These are phyloP conservation scores for Rugalucina vietnamica DNA, from an alignment of 2,888 invertebrate species.

Conservation along the genomic window DNA sequence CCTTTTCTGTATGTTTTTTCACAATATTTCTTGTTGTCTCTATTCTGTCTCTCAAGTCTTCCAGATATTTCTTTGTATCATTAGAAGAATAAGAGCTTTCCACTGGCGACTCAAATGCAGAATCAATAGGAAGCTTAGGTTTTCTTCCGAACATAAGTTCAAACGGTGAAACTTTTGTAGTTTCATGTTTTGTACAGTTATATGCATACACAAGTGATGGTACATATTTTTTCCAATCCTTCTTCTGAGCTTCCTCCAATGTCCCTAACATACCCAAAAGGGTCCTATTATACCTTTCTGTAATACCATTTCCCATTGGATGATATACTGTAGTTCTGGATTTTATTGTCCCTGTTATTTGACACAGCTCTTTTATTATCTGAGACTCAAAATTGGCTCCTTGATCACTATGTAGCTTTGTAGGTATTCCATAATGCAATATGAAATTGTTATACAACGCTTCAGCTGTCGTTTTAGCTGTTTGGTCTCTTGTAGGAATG, in stretches of 20 bases:
- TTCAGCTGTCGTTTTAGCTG: constrained; percentile 51
- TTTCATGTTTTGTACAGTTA: constrained; percentile 41
- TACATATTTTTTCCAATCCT: constrained; percentile 48
- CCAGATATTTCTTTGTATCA: background rate
- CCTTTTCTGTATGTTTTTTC: background rate
- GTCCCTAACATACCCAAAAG: constrained; percentile 42
- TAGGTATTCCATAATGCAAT: constrained; percentile 47
- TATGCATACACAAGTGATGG: constrained; percentile 37
- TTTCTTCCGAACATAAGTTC: constrained; percentile 50
- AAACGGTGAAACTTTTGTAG: constrained; percentile 55
- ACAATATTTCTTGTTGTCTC: background rate
- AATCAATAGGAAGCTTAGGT: constrained; percentile 50
- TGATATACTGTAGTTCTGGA: constrained; percentile 54
- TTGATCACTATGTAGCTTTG: constrained; percentile 49
- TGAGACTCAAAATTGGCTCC: constrained; percentile 49
- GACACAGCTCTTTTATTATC: constrained; percentile 48
- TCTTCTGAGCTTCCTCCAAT: constrained; percentile 38
- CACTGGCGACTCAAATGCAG: constrained; percentile 14
- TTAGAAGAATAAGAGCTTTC: background rate
- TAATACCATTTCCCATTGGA: constrained; percentile 57
- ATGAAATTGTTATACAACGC: constrained; percentile 5
- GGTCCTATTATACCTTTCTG: constrained; percentile 46
- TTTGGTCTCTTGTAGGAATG: constrained; percentile 42
- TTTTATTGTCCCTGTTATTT: constrained; percentile 40
- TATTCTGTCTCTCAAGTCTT: background rate